phyloP scores from a whole-genome alignment of 2,113 vertebrate species.

The Fulmarus glacialis region DNA sequence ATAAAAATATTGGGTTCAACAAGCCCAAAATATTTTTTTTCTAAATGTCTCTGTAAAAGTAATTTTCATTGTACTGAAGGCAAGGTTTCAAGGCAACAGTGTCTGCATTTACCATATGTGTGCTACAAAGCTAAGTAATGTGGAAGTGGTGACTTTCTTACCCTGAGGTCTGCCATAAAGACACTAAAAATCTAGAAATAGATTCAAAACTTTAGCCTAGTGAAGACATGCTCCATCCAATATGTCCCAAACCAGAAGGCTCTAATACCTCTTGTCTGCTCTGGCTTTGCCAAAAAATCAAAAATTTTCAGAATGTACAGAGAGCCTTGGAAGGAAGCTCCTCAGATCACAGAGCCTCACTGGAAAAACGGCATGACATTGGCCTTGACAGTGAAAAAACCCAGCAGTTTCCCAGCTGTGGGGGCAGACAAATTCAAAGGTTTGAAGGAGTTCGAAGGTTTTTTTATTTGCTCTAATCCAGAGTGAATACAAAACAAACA shows the following conservation, averaged over 20 bases:
- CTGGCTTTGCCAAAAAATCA: background rate
- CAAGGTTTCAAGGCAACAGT: background rate
- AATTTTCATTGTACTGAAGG: background rate
- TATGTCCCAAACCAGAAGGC: background rate
- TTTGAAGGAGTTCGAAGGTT: background rate
- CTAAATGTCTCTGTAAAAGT: background rate
- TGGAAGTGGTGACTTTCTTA: background rate
- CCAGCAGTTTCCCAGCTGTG: background rate
- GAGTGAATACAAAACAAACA: background rate
- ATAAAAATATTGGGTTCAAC: background rate
- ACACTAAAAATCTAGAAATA: background rate
- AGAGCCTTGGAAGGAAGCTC: background rate
- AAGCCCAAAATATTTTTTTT: background rate
- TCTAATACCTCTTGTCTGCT: background rate
- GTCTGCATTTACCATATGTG: fast-evolving
- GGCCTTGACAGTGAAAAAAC: background rate
- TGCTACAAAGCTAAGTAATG: background rate
- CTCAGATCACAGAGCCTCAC: background rate
- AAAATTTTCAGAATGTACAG: background rate
- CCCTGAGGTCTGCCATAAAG: background rate
- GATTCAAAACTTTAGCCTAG: background rate
- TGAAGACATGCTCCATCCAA: background rate
- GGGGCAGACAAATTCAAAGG: background rate
- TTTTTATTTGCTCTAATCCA: background rate
- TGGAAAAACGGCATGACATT: background rate